Conservation (phyloP, 1,140 invertebrate species). For the Ptiloglossa arizonensis region DNA sequence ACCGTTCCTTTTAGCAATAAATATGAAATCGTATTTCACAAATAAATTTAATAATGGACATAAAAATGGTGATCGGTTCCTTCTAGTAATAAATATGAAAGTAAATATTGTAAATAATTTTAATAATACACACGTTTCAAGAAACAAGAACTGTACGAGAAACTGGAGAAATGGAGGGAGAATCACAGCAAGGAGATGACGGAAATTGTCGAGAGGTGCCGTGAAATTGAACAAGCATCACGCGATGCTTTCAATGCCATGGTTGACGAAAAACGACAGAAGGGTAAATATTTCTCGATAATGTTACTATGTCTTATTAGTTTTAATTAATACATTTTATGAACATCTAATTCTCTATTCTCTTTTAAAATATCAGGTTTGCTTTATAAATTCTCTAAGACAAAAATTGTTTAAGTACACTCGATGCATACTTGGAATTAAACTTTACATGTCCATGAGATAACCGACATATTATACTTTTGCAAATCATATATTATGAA, state of each 20-base stretch:
- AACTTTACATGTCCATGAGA: no score
- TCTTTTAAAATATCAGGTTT: no score
- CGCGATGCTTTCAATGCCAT: constrained; percentile 38
- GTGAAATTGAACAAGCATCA: constrained; percentile 23
- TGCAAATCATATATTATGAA: no score
- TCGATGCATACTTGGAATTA: no score
- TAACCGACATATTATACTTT: no score
- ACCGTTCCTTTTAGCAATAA: not conserved
- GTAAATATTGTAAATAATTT: not conserved
- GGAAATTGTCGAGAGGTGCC: constrained; percentile 45
- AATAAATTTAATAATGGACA: not conserved
- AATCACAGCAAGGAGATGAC: constrained; percentile 9
- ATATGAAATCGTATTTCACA: no score
- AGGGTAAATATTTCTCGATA: not conserved
- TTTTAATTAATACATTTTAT: no score
- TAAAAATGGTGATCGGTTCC: no score
- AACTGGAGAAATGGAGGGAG: constrained; percentile 29
- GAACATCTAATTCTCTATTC: no score
- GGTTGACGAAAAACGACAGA: constrained; percentile 41
- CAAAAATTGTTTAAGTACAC: no score
- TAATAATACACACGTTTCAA: not conserved
- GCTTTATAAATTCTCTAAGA: no score
- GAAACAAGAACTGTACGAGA: constrained; percentile 39
- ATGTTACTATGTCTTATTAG: not conserved
- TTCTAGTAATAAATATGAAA: not conserved